These are phyloP conservation scores for Drosophila setosimentum DNA, from an alignment of 2,888 invertebrate species.

Conservation along the genomic window DNA sequence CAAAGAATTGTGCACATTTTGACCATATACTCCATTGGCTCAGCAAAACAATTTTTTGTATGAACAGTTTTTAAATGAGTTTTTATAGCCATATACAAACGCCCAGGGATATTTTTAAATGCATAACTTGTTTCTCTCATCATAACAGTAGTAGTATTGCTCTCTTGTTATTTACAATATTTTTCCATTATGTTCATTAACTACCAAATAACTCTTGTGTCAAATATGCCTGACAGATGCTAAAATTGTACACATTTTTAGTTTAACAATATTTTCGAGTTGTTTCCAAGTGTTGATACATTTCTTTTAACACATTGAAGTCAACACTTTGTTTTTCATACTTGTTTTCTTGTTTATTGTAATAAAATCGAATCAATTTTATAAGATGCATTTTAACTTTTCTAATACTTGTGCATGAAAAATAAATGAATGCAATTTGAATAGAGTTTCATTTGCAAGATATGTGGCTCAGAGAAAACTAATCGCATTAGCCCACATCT, in stretches of 20 bases:
- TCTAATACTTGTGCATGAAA: neutral
- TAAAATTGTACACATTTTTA: neutral
- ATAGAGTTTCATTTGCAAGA: conserved; percentile 13
- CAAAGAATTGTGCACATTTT: conserved; percentile 27
- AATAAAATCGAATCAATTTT: neutral
- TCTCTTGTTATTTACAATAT: neutral
- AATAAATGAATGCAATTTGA: conserved; percentile 11
- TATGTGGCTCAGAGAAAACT: conserved; percentile 36
- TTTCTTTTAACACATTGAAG: neutral
- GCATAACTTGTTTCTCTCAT: neutral
- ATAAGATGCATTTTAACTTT: neutral
- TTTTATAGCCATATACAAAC: neutral
- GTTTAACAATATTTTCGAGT: neutral
- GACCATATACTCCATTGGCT: conserved; percentile 27
- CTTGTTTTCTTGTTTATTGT: neutral
- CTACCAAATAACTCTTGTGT: neutral
- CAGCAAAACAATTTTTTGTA: neutral
- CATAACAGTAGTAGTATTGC: neutral
- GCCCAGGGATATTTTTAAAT: neutral
- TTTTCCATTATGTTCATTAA: neutral
- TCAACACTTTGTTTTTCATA: neutral
- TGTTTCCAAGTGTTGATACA: neutral
- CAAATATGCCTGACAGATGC: neutral
- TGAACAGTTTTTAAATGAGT: neutral
- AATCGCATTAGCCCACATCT: conserved; percentile 53